Percentiles rank a stretch among this genome's conserved stretches.
Evolutionary conservation across 2,797 vertebrate species (phyloP).

Genomic region (Mallotus villosus): DNA sequence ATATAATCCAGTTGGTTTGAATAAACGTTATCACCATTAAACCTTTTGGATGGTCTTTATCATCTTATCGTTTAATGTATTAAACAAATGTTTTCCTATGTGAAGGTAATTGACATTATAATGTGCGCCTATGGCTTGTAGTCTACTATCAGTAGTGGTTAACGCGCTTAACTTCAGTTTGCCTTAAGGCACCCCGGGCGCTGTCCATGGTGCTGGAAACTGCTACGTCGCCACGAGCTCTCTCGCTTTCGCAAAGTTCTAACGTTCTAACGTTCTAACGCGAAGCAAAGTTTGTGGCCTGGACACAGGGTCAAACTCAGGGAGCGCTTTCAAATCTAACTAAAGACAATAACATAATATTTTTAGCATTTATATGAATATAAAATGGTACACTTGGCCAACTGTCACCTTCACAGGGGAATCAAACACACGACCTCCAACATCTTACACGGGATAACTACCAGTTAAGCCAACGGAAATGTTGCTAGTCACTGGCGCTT

Average conservation of each 20-base stretch:
- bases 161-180: no score
- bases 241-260: background rate
- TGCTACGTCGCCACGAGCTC: background rate
- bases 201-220: constrained; percentile 60
- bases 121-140: background rate
- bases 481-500: no score
- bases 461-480: no score
- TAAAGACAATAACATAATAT: no score
- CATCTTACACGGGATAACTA: no score
- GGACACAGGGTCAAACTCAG: no score
- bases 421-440: no score
- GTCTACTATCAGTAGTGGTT: background rate
- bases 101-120: background rate
- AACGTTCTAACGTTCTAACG: no score
- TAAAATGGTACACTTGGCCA: no score
- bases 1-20: constrained; percentile 2
- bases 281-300: background rate
- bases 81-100: background rate
- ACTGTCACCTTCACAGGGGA: no score
- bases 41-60: background rate
- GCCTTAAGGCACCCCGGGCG: constrained; percentile 4
- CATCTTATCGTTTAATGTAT: background rate
- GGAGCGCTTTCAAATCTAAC: no score
- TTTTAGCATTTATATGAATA: no score
- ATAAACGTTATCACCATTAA: background rate